Conservation (phyloP, 2,888 invertebrate species). For the Galerucella pusilla region DNA sequence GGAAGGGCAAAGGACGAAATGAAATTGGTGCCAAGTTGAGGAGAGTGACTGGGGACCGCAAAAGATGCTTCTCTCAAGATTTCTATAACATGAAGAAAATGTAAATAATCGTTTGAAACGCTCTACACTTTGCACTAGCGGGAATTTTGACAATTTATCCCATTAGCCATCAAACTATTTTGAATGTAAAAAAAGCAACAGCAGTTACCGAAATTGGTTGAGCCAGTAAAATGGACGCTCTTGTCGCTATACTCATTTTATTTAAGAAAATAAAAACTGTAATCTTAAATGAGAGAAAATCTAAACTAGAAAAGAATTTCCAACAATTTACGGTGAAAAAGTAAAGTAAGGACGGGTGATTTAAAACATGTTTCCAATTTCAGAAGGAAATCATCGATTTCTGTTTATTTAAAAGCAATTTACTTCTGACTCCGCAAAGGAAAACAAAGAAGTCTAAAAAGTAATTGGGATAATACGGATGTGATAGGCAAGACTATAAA, state of each 20-base stretch:
- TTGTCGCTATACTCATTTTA: not conserved
- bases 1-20: conserved; percentile 48
- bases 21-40: conserved; percentile 59
- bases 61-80: conserved; percentile 56
- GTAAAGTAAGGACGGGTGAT: not conserved
- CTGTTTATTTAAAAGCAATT: conserved; percentile 23
- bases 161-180: not conserved
- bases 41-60: conserved; percentile 55
- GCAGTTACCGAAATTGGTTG: not conserved
- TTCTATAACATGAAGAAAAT: conserved; percentile 17
- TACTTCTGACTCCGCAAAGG: conserved; percentile 16
- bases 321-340: conserved; percentile 1
- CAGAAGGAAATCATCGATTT: conserved; percentile 9
- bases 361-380: conserved; percentile 14
- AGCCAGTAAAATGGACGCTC: no score
- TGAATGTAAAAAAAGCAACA: not conserved
- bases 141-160: conserved; percentile 10
- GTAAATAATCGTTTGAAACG: conserved; percentile 17
- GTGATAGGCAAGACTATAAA: conserved; percentile 26
- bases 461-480: conserved; percentile 34
- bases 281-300: not conserved
- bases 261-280: not conserved
- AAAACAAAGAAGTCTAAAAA: conserved; percentile 27
- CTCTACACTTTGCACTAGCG: not conserved
- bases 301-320: not conserved